Percentiles rank a stretch among this genome's conserved stretches.
These are phyloP conservation scores for Arrhamphus sclerolepis DNA, from an alignment of 2,797 vertebrate genomes.

Conservation along the genomic window DNA sequence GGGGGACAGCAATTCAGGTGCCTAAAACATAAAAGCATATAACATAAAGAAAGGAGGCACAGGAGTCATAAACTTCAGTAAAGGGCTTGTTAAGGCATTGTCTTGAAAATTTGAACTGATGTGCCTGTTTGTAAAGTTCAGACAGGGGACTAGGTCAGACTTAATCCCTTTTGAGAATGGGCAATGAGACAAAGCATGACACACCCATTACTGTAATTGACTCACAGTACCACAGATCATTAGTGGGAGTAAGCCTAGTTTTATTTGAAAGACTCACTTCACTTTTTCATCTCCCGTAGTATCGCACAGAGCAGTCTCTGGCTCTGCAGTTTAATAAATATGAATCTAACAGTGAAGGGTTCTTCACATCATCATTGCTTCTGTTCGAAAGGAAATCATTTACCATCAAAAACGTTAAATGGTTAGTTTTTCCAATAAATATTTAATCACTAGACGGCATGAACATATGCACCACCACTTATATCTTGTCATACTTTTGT, in stretches of 20 bases:
- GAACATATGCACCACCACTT: too few relatives aligned
- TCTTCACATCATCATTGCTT: constrained; percentile 40
- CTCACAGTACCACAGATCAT: constrained; percentile 39
- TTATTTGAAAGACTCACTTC: constrained; percentile 40
- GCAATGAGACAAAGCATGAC: constrained; percentile 23
- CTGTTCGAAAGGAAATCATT: constrained; percentile 28
- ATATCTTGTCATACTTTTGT: background rate
- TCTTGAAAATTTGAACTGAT: constrained; percentile 21
- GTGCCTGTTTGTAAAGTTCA: constrained; percentile 19
- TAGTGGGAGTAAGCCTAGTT: constrained; percentile 37
- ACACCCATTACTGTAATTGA: constrained; percentile 38
- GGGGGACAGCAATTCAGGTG: background rate
- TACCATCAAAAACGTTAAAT: constrained; percentile 32
- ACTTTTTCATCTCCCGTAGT: constrained; percentile 46
- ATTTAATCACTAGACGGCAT: too few relatives aligned
- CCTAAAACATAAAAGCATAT: background rate
- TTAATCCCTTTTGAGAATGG: constrained; percentile 6
- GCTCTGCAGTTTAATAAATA: constrained; percentile 64
- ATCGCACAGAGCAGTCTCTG: constrained; percentile 40
- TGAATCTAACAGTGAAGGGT: constrained; percentile 55
- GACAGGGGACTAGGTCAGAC: constrained; percentile 12
- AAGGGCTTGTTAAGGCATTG: constrained; percentile 14
- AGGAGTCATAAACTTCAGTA: background rate
- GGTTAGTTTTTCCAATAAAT: constrained; percentile 16
- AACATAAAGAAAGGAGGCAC: background rate